Base-by-base conservation (phyloP, 2,113 vertebrate species). In the Zingel zingel region DNA sequence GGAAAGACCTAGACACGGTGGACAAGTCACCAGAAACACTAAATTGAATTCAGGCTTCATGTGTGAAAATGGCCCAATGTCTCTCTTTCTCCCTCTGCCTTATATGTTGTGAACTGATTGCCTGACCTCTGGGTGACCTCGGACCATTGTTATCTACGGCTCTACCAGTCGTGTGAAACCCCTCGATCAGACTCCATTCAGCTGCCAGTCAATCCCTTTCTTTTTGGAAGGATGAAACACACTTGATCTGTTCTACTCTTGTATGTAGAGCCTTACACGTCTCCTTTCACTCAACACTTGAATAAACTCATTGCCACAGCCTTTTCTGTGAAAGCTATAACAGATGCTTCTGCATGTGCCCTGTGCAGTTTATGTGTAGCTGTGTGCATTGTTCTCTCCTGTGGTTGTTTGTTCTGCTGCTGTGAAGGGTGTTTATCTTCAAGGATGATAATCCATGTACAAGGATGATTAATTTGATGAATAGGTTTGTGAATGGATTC, bases 81-180 rank as follows among this genome's bases (percentile, higher is more conserved):
- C 47, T 61, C 13, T 43, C 33, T 79, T 27, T 36, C 51, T 71
- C 25, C 14, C 21, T 30, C 71, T 48, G n/a, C 33, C 62, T 59
- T 57, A 72, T 61, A 72, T 81, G 48, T 69, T 19, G 56, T 48
- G 73, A 76, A 67, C 69, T 72, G 82, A 90, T 83, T 82, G 65
- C 39, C 19, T 82, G 69, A 86, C 83, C 78, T 53, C 4, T 14
- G 33, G 1, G 14, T 64, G 80, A 85, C 82, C 82, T 73, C 13
- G 0, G 48, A 81, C 50, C 48, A 61, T 76, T 79, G 64, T 77
- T 76, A 70, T 76, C 75, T 61, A 1, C 15, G 39, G 39, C 72
- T 51, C 47, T 19, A 39, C 15, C n/a, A 8, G 64, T 63, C 39
- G n/a, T 21, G 19, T 56, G 23, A 76, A 68, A 51, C 27, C 64